phyloP scores from a whole-genome alignment of 2,888 invertebrate genomes.

The Priocnemis perturbator region DNA sequence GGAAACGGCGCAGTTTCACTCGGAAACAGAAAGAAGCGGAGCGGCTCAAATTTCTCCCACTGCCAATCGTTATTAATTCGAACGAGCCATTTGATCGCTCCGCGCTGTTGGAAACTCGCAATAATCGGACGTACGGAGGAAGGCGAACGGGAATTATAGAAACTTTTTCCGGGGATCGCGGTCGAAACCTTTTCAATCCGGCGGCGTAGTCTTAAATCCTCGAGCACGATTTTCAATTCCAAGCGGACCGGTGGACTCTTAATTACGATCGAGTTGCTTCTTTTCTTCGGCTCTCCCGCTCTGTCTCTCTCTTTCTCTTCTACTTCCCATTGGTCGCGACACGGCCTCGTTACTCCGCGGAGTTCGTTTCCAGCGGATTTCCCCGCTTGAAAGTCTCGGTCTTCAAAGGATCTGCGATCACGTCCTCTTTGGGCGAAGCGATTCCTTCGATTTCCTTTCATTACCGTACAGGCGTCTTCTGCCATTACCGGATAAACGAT shows the following conservation, averaged over 20 bases:
- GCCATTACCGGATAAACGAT: constrained; percentile 8
- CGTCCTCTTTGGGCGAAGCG: constrained; percentile 7
- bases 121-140: background rate
- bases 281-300: background rate
- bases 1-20: background rate
- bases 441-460: constrained; percentile 16
- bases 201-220: background rate
- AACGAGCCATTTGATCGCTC: constrained; percentile 2
- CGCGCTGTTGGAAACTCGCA: background rate
- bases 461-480: constrained; percentile 7
- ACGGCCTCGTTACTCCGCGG: background rate
- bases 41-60: background rate
- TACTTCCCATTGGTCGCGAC: background rate
- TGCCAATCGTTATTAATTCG: constrained; percentile 4
- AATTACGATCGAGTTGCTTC: constrained; percentile 1
- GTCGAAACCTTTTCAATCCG: constrained; percentile 1
- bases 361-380: background rate
- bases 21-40: too few relatives aligned
- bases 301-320: background rate
- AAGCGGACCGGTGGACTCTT: constrained; percentile 3
- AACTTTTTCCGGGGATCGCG: constrained; percentile 3
- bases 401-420: background rate
- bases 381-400: background rate
- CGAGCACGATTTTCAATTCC: constrained; percentile 2
- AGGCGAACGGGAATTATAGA: background rate